phyloP scores from a whole-genome alignment of 2,888 invertebrate species.

The Tenthredo mesomela region DNA sequence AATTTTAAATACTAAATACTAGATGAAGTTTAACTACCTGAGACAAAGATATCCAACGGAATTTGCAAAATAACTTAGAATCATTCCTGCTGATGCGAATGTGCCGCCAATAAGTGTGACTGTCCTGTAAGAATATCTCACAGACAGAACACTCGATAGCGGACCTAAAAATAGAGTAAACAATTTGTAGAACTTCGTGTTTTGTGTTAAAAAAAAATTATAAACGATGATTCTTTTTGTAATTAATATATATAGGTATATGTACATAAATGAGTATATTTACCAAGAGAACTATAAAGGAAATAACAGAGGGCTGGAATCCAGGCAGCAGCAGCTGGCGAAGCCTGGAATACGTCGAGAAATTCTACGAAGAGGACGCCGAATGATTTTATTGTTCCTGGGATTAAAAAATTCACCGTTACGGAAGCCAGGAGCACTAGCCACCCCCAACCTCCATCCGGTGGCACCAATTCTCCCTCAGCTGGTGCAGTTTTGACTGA shows the following conservation, averaged over 20 bases:
- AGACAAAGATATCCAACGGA: conserved; percentile 90
- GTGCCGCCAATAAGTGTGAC: conserved; percentile 91
- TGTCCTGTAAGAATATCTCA: conserved; percentile 90
- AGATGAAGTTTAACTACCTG: conserved; percentile 79
- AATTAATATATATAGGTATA: not conserved
- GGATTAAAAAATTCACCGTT: conserved; percentile 90
- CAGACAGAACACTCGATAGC: conserved; percentile 90
- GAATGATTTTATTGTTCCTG: conserved; percentile 93
- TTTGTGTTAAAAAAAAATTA: not conserved
- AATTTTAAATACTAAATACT: not conserved
- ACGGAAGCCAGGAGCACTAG: conserved; percentile 86
- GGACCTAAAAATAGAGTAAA: conserved; percentile 83
- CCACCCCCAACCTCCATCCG: conserved; percentile 94
- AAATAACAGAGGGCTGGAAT: conserved; percentile 94
- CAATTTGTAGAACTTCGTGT: not conserved
- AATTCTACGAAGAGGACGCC: conserved; percentile 92
- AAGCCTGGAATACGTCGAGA: conserved; percentile 86
- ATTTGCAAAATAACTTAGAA: conserved; percentile 89
- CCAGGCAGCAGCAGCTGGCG: conserved; percentile 87
- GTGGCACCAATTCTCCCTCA: conserved; percentile 89
- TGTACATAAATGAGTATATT: conserved; percentile 63
- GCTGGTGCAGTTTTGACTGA: conserved; percentile 62
- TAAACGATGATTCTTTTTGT: not conserved
- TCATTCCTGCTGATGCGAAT: conserved; percentile 91
- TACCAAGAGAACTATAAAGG: conserved; percentile 92